These are phyloP conservation scores for Anniella stebbinsi DNA, from an alignment of 2,797 vertebrate species.

Conservation along the genomic window DNA sequence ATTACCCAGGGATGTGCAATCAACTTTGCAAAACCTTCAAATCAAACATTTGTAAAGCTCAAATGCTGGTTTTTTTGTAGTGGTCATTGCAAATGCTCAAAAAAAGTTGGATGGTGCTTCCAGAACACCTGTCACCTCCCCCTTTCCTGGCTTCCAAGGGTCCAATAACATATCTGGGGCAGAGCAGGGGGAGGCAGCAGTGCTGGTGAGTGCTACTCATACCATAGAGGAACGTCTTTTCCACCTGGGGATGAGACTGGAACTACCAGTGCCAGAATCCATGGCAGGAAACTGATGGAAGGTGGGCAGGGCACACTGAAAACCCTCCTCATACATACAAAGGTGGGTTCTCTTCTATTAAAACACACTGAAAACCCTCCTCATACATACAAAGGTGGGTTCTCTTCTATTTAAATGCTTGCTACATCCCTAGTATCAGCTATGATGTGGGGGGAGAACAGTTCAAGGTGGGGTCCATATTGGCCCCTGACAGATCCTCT, in stretches of 20 bases:
- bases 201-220: not conserved
- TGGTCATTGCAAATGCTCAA: not conserved
- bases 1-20: not conserved
- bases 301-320: not conserved
- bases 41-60: not conserved
- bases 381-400: not conserved
- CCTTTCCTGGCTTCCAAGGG: not conserved
- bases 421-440: too few relatives aligned
- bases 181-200: not conserved
- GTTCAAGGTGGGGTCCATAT: too few relatives aligned
- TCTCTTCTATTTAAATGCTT: too few relatives aligned
- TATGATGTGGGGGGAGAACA: too few relatives aligned
- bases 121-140: not conserved
- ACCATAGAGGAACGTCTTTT: not conserved
- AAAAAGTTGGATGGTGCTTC: not conserved
- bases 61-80: not conserved
- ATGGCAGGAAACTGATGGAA: not conserved
- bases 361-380: too few relatives aligned
- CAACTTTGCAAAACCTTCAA: not conserved
- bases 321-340: not conserved
- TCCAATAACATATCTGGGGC: not conserved
- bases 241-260: not conserved
- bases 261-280: not conserved
- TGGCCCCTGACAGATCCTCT: too few relatives aligned
- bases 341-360: not conserved